phyloP scores from a whole-genome alignment of 2,113 vertebrate species.

The Macroglossus sobrinus region DNA sequence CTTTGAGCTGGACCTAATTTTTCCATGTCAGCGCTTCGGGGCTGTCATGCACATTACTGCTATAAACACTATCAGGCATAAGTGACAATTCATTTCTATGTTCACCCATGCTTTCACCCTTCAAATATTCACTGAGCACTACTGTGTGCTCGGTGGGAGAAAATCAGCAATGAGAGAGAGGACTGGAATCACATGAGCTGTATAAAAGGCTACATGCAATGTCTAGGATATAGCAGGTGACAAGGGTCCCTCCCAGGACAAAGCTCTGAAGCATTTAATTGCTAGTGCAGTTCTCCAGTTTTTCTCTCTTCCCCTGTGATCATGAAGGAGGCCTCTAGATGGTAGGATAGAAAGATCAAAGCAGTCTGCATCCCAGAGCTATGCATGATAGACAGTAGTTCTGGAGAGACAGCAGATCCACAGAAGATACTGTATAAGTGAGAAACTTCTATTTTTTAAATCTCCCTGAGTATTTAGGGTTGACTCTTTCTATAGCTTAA shows the following conservation, averaged over 20 bases:
- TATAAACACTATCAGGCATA: neutral
- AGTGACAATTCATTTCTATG: neutral
- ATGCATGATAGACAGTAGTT: neutral
- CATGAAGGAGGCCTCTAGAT: neutral
- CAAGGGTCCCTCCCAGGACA: neutral
- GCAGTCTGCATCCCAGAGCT: neutral
- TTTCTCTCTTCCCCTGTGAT: neutral
- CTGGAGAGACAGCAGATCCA: neutral
- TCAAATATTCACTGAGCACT: neutral
- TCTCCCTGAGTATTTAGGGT: neutral
- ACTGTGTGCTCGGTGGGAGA: neutral
- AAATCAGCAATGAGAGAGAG: neutral
- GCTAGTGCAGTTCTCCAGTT: neutral
- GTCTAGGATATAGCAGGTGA: neutral
- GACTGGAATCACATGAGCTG: neutral
- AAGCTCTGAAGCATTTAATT: neutral
- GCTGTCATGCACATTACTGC: rapidly evolving
- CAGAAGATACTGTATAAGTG: rapidly evolving
- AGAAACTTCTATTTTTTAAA: neutral
- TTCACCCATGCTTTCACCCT: neutral
- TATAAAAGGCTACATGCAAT: neutral
- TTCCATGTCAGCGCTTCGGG: neutral
- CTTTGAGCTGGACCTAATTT: neutral
- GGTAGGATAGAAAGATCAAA: neutral
- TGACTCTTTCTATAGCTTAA: neutral